Percentiles rank a stretch among this genome's conserved stretches.
Conservation (phyloP, 2,113 vertebrate species). For the Uria aalge region DNA sequence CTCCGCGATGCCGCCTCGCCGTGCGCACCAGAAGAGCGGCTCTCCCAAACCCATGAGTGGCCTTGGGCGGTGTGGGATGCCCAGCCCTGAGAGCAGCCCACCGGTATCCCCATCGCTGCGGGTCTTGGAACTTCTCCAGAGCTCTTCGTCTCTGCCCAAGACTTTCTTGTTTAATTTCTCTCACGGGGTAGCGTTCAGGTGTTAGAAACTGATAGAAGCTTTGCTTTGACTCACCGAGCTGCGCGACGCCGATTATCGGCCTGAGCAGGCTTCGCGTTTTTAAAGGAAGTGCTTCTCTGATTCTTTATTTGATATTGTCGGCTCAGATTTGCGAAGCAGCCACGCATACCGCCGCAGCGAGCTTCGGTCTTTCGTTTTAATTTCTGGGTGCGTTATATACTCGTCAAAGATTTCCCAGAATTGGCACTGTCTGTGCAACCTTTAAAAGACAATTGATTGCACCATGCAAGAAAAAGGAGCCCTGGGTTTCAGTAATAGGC, state of each 20-base stretch:
- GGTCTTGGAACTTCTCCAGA: background rate
- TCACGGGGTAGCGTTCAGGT: background rate
- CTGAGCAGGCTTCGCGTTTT: background rate
- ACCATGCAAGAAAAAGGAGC: background rate
- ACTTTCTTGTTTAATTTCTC: background rate
- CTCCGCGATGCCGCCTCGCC: accelerated
- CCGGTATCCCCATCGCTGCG: background rate
- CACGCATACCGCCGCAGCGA: background rate
- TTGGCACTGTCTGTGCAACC: background rate
- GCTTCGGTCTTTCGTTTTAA: background rate
- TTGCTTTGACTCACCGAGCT: background rate
- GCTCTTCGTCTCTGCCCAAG: background rate
- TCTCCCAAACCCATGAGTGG: too few relatives aligned
- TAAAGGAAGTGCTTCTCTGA: background rate
- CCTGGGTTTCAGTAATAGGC: background rate
- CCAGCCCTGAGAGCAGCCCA: background rate
- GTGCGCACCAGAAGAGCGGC: too few relatives aligned
- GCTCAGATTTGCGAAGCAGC: background rate
- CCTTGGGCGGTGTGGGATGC: background rate
- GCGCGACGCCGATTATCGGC: background rate
- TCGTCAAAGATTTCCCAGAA: background rate
- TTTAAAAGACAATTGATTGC: background rate
- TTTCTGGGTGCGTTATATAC: too few relatives aligned
- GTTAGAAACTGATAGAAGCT: background rate
- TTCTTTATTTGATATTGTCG: background rate